Base-by-base conservation (phyloP, 2,113 vertebrate genomes). In the Trachemys scripta region DNA sequence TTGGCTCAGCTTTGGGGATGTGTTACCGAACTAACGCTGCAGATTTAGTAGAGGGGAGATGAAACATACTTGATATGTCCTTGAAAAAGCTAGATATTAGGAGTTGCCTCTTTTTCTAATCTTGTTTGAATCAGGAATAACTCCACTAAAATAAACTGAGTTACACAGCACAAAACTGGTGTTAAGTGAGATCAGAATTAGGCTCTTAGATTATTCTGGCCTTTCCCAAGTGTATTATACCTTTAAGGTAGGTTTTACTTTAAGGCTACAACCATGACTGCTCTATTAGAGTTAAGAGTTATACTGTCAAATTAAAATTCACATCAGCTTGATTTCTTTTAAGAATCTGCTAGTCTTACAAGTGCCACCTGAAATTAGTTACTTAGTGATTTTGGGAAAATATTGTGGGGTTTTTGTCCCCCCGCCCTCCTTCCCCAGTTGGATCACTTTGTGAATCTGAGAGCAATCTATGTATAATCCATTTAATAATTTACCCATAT, bases 181-280 rank as follows among this genome's bases (percentile, higher is more conserved):
- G 29, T 89, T 95, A 85, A 93, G 2, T 76, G 22, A 94, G 80
- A 92, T 79, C 80, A 93, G 45, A 92, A 94, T 62, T 27, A 87
- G 54, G 3, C 6, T 79, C 22, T 84, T 83, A 85, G 50, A n/a
- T 87, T 94, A 56, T 80, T 88, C 51, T 94, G 49, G 20, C 11
- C 38, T 94, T 95, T 92, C 56, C 27, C 9, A 65, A 75, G 38
- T 38, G 89, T 65, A n/a, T 88, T 93, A 62, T 20, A 78, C 11
- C 11, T 84, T 85, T 85, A 93, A 80, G 14, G 72, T 53, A 27
- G 42, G 42, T 47, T 47, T 76, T 10, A 82, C 81, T 84, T 80
- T 2, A 1, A 10, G 7, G 29, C 84, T 85, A 84, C 76, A 87
- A 78, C 1, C 49, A 54, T 0, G 0, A 82, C 27, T 5, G 4